Evolutionary conservation across 2,797 vertebrate genomes (phyloP), one percentile per base, ranked within the genome.

Genomic region (Myiothlypis coronata): DNA sequence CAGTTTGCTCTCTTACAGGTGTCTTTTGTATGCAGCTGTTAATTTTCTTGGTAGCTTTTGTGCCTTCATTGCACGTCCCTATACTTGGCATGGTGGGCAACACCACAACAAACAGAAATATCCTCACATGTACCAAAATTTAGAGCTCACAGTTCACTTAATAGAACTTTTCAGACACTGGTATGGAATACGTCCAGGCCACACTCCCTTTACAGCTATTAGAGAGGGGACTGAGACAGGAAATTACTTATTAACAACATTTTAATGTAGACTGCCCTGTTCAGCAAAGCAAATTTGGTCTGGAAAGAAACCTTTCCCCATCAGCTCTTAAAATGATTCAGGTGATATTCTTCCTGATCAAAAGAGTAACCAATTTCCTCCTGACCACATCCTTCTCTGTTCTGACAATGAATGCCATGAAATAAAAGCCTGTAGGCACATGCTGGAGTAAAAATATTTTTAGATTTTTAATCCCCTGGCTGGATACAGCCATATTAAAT

Each of bases 391-490:
- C 84, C 79, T 81, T 86, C 79, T 83, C 68, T 91, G 35, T 27
- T 90, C 78, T 92, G 82, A 63, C 79, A 75, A 32, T 26, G 65
- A 90, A 83, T 37, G 57, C 61, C 64, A 35, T 59, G 89, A 83
- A 83, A 85, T 71, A 75, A 28, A 89, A 89, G 61, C 87, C 91
- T 86, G 72, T 68, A 94, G 87, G 69, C 61, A 89, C 76, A 79
- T 56, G 59, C 47, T 79, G 18, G 89, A 92, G 91, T 93, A 96
- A 96, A 95, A 97, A 93, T 96, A 97, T 95, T 96, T 93, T 95
- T 97, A 95, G 96, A 90, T 87, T 82, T 93, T 93, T 96, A 97
- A 96, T 97, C 93, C 82, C 52, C 41, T 94, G 93, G 71, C 68
- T 95, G 85, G 89, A 95, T 82, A 93, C 57, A 89, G 71, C 14